Evolutionary conservation across 2,888 invertebrate species (phyloP), one percentile per base, ranked within the genome.

Genomic region (Phanerotoma sp.): DNA sequence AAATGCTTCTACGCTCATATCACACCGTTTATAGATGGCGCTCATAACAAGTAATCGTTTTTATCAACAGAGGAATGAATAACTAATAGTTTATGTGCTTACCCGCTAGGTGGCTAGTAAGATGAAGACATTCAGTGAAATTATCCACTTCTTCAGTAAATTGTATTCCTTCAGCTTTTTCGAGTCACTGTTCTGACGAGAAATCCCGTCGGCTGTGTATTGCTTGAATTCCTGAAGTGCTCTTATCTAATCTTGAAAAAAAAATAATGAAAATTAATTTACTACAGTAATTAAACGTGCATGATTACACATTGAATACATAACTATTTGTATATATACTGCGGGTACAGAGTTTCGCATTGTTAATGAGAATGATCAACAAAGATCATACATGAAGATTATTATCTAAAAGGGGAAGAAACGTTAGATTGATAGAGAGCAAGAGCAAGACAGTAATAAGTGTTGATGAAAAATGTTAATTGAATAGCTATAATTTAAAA

Each of bases 241-340:
- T 47, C 37, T 47, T 47, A 47, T 47, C 37, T 47, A 47, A 47
- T 47, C 47, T 47, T 20, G 38, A 16, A 38, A 18, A 38, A 38
- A 15, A 38, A 18, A 35, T 35, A 35, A 33, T 9, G 13, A 30
- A 18, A 35, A 46, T 30, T 37, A 11, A 25, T 47, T 37, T 28
- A 33, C 9, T 47, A 22, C 37, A 37, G 21, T 25, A 38, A 47
- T 47, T 25, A 18, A 16, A 37, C 35, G 47, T 47, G 37, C 28
- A 25, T 28, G 25, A 35, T 6, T 18, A 37, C 47, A 37, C 25
- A 35, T 25, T 16, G 25, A 25, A 25, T 25, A 9, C n/a, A n/a
- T n/a, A n/a, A n/a, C 13, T 21, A 11, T 22, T 35, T 13, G 20
- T 10, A 46, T 10, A 37, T 22, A 13, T 13, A 10, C 5, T 11